These are phyloP conservation scores for Apogon hyalosoma DNA, from an alignment of 2,797 vertebrate genomes.

Conservation along the genomic window DNA sequence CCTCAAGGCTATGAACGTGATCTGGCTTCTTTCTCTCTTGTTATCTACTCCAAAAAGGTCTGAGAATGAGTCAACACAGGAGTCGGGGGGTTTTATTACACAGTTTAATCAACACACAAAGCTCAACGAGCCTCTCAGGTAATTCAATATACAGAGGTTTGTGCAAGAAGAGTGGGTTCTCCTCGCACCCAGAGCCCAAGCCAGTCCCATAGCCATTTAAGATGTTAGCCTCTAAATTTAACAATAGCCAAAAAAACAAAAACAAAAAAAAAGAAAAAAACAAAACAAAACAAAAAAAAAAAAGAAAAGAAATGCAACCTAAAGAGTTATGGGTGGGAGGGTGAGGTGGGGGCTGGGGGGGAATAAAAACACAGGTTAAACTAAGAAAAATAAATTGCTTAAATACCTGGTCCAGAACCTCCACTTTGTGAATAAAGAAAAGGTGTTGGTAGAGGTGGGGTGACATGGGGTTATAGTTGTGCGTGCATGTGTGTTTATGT, in stretches of 20 bases:
- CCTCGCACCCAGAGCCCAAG: constrained; percentile 97
- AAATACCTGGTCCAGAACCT: constrained; percentile 85
- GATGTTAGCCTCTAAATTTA: constrained; percentile 97
- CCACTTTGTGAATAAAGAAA: constrained; percentile 76
- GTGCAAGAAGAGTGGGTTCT: constrained; percentile 94
- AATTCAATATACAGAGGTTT: constrained; percentile 99
- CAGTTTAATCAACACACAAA: constrained; percentile 99
- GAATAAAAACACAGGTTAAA: constrained; percentile 86
- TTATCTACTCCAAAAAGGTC: constrained; percentile 12
- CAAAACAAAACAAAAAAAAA: constrained; percentile 36
- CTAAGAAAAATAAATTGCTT: constrained; percentile 89
- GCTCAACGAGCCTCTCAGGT: constrained; percentile 98
- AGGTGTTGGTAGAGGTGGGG: constrained; percentile 58
- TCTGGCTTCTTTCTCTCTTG: neutral
- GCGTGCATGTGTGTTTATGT: constrained; percentile 60
- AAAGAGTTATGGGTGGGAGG: constrained; percentile 85
- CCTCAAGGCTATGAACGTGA: constrained; percentile 6
- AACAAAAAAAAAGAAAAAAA: constrained; percentile 23
- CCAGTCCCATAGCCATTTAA: constrained; percentile 92
- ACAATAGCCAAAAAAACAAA: constrained; percentile 88
- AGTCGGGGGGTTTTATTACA: constrained; percentile 94
- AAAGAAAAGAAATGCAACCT: constrained; percentile 83
- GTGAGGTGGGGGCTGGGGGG: too few relatives aligned
- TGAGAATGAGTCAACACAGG: constrained; percentile 66
- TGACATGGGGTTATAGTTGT: constrained; percentile 70